These are phyloP conservation scores for Panzeria rudis DNA, from an alignment of 2,888 invertebrate species.

Conservation along the genomic window DNA sequence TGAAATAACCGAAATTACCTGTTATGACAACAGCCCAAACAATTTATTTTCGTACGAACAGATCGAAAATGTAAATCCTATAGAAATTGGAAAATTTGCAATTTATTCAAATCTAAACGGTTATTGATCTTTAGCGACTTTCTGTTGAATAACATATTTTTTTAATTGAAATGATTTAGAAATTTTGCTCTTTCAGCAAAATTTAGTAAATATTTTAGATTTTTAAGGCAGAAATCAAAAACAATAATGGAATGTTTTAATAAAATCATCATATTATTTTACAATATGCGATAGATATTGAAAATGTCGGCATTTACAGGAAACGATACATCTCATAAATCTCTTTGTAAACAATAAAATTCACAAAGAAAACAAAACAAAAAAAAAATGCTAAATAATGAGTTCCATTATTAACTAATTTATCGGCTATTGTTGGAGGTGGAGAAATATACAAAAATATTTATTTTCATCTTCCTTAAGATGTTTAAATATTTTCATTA, in stretches of 20 bases:
- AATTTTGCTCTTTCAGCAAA: background rate
- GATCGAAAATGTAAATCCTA: no score
- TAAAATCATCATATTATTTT: conserved; percentile 22
- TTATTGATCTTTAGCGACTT: no score
- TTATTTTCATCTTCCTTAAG: conserved; percentile 51
- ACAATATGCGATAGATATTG: background rate
- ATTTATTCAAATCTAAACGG: no score
- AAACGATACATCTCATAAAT: conserved; percentile 41
- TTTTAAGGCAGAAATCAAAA: background rate
- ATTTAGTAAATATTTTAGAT: no score
- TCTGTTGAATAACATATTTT: no score
- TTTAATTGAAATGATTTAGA: no score
- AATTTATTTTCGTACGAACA: no score
- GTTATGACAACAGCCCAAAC: no score
- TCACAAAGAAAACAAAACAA: conserved; percentile 77
- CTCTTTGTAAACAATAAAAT: conserved; percentile 74
- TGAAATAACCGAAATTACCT: no score
- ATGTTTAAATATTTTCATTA: conserved; percentile 53
- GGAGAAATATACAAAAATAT: conserved; percentile 43
- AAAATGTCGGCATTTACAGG: conserved; percentile 2
- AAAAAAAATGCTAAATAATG: conserved; percentile 77
- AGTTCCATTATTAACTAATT: conserved; percentile 81
- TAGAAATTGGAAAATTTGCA: no score
- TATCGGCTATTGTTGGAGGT: conserved; percentile 77
- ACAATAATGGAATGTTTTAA: background rate